Percentiles rank a stretch among this genome's conserved stretches.
These are phyloP conservation scores for Onychorhynchus coronatus DNA, from an alignment of 2,113 vertebrate species.

Conservation along the genomic window DNA sequence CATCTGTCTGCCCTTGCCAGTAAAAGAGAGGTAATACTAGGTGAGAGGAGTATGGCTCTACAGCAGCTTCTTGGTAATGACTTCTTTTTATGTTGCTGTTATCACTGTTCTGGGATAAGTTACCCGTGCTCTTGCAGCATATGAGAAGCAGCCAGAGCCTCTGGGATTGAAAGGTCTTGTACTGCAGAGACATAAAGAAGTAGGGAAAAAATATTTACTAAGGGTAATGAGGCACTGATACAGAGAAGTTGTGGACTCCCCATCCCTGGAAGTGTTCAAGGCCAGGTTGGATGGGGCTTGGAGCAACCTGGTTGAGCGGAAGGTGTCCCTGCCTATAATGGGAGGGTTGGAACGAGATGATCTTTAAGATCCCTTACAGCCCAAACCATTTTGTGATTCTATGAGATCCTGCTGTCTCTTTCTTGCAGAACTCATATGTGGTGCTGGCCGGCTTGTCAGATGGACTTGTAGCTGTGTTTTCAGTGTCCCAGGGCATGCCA, in stretches of 20 bases:
- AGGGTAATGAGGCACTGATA: not conserved
- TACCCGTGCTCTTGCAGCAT: not conserved
- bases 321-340: not conserved
- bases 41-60: conserved; percentile 4
- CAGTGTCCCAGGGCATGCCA: conserved; percentile 78
- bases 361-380: not conserved
- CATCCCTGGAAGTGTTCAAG: not conserved
- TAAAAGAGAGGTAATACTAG: conserved; percentile 35
- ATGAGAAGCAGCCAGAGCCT: not conserved
- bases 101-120: not conserved
- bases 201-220: not conserved
- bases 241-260: not conserved
- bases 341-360: not conserved
- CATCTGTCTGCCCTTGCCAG: not conserved
- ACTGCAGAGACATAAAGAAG: not conserved
- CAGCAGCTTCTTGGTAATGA: not conserved
- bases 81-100: not conserved
- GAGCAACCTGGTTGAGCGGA: not conserved
- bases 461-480: conserved; percentile 84
- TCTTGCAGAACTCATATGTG: conserved; percentile 75
- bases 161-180: not conserved
- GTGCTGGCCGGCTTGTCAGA: conserved; percentile 92
- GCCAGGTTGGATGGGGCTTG: not conserved
- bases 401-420: not conserved
- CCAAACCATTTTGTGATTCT: not conserved